Evolutionary conservation across 2,888 invertebrate genomes (phyloP).

Genomic region (Cataglyphis albicans): DNA sequence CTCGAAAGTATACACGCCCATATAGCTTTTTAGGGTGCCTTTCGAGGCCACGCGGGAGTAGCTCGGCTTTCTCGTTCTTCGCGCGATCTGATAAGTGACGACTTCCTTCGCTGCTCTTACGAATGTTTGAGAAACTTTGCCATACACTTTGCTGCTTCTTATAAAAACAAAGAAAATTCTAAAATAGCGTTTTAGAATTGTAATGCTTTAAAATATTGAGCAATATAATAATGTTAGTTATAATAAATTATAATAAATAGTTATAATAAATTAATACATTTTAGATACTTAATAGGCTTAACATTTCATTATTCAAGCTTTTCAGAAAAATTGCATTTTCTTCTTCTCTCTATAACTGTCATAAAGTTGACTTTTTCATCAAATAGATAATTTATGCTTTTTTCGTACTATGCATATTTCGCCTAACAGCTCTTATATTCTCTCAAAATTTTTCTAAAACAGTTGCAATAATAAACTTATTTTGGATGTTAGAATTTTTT

Average conservation of each 20-base stretch:
- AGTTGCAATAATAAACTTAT: neutral
- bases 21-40: conserved; percentile 69
- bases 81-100: conserved; percentile 64
- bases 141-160: neutral
- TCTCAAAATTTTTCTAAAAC: neutral
- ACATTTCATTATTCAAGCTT: neutral
- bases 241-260: neutral
- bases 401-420: neutral
- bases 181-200: neutral
- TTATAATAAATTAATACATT: neutral
- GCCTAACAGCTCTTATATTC: neutral
- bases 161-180: neutral
- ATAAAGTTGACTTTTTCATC: neutral
- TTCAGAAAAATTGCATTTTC: neutral
- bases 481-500: neutral
- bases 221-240: neutral
- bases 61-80: conserved; percentile 58
- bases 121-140: conserved; percentile 13
- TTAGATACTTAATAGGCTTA: neutral
- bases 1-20: conserved; percentile 68
- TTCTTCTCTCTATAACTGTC: neutral
- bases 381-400: neutral
- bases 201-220: neutral
- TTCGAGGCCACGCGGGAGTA: conserved; percentile 57
- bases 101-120: conserved; percentile 57